Evolutionary conservation across 92 coral and sea anemone genomes (phyloP), one percentile per base, ranked within the genome.

Genomic region (Blastomussa wellsi): DNA sequence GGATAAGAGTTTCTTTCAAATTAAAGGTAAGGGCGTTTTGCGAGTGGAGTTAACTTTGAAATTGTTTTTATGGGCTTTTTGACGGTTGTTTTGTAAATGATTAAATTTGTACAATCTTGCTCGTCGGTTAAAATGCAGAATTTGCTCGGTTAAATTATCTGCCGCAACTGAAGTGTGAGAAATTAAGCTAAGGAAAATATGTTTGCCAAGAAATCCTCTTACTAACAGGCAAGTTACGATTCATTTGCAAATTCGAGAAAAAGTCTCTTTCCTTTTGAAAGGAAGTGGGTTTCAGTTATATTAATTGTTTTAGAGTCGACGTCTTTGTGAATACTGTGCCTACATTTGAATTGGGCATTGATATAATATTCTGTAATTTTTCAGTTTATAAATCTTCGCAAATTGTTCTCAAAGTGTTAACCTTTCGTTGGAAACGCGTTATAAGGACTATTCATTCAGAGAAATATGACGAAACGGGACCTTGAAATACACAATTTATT

Each of bases 241-340:
- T 78, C 22, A 64, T 65, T 39, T 64, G 60, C 59, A 79, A 65
- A 65, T 65, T 64, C 39, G 12, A 62, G 9, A 36, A 65, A 79
- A 28, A 8, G 0, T 64, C 17, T 28, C 8, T 55, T 32, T 17
- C 26, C 26, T 9, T 77, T 62, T 62, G 68, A 4, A 62, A 17
- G 31, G 31, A 59, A n/a, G 53, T 48, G 57, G 57, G 28, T 62
- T 62, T n/a, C 0, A 8, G 68, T 11, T 62, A 26, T 2, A 7
- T 5, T 3, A 26, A 19, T 60, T 78, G 1, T 4, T 31, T 13
- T 33, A 55, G 12, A n/a, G 36, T 16, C 69, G 19, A 36, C 44
- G 26, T 15, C 20, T 55, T 36, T 55, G 60, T 51, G 37, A 78
- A 24, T 57, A 44, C n/a, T 20, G 38, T 35, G 20, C 31, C 12